A percentile compares a stretch with the other conserved stretches of the same genome.
Conservation (phyloP, 2,797 vertebrate species). For the Somateria mollissima region DNA sequence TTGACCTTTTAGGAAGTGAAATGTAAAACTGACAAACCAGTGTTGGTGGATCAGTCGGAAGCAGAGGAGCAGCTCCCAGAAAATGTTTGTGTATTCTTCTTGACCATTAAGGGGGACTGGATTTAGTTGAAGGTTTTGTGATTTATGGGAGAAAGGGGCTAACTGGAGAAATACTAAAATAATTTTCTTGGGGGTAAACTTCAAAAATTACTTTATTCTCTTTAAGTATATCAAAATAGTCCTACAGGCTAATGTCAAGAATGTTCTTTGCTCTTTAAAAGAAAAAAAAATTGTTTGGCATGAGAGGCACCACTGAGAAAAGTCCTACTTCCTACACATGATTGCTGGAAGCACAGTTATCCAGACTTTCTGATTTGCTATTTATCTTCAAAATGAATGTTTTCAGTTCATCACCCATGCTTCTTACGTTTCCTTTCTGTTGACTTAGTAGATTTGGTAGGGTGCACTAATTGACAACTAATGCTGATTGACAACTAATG, state of each 20-base stretch:
- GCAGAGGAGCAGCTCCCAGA: conserved; percentile 58
- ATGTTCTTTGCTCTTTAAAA: not conserved
- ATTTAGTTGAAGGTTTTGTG: not conserved
- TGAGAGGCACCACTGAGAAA: not conserved
- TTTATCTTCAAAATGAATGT: not conserved
- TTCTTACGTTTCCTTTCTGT: not conserved
- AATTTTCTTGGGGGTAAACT: not conserved
- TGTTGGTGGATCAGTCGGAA: conserved; percentile 35
- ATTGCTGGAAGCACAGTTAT: not conserved
- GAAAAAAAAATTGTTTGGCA: not conserved
- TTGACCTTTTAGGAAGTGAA: conserved; percentile 65
- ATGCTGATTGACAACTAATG: not conserved
- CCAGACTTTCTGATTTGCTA: not conserved
- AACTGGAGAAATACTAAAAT: not conserved
- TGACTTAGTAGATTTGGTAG: not conserved
- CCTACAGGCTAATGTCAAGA: not conserved
- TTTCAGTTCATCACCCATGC: not conserved
- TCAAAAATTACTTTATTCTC: not conserved
- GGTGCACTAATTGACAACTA: not conserved
- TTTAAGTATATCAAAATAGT: not conserved
- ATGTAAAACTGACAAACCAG: conserved; percentile 15
- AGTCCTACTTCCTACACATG: not conserved
- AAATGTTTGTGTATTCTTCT: conserved; percentile 1
- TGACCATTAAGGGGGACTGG: not conserved
- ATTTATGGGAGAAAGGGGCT: not conserved